phyloP scores from a whole-genome alignment of 2,888 invertebrate genomes.

The Drosophila meridiana region DNA sequence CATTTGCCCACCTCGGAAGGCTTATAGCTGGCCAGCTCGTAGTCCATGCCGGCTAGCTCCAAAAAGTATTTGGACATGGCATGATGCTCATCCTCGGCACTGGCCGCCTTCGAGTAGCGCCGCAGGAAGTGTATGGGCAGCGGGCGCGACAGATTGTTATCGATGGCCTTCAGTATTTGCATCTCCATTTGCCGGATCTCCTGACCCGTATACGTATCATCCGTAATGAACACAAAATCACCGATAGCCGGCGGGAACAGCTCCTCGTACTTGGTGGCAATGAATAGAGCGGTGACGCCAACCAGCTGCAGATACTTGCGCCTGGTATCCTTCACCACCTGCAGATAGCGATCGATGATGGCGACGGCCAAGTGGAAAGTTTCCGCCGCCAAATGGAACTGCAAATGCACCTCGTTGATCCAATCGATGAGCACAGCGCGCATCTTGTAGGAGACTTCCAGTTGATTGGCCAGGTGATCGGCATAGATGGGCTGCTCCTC shows the following conservation, averaged over 20 bases:
- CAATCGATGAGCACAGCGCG: slow-evolving; percentile 95
- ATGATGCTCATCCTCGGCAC: slow-evolving; percentile 88
- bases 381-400: slow-evolving; percentile 94
- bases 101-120: slow-evolving; percentile 89
- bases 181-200: slow-evolving; percentile 94
- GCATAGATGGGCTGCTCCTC: slow-evolving; percentile 87
- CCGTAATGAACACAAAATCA: slow-evolving; percentile 96
- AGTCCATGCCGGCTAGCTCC: slow-evolving; percentile 93
- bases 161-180: slow-evolving; percentile 90
- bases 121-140: slow-evolving; percentile 95
- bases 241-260: slow-evolving; percentile 93
- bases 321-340: slow-evolving; percentile 87
- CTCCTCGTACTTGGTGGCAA: slow-evolving; percentile 98
- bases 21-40: slow-evolving; percentile 90
- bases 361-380: slow-evolving; percentile 95
- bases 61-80: slow-evolving; percentile 95
- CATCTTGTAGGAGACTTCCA: slow-evolving; percentile 92
- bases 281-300: slow-evolving; percentile 94
- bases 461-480: slow-evolving; percentile 89
- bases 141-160: slow-evolving; percentile 94
- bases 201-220: slow-evolving; percentile 91
- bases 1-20: slow-evolving; percentile 90
- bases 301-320: slow-evolving; percentile 93
- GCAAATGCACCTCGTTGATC: slow-evolving; percentile 95
- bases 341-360: slow-evolving; percentile 94